Conservation (phyloP, 2,888 invertebrate species). For the Ommatoiulus sabulosus region DNA sequence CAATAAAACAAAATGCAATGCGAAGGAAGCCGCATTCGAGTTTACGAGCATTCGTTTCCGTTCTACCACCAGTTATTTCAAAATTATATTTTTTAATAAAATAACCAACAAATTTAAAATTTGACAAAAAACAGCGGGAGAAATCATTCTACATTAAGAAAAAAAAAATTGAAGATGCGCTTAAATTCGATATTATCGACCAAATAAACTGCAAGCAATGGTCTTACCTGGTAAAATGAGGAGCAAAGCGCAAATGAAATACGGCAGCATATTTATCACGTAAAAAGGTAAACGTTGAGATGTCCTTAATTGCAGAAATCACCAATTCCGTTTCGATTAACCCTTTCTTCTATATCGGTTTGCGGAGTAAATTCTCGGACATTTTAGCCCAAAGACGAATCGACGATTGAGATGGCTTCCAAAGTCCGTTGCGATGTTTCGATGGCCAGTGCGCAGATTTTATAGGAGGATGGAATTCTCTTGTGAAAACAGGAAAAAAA, state of each 20-base stretch:
- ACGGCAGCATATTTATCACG: not conserved
- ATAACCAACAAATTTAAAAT: no score
- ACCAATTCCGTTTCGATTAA: not conserved
- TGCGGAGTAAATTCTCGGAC: not conserved
- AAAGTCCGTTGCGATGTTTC: no score
- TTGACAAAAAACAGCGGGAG: no score
- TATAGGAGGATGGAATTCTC: not conserved
- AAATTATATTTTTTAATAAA: no score
- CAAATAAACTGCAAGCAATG: no score
- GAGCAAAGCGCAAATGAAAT: not conserved
- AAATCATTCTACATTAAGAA: no score
- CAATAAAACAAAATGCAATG: no score
- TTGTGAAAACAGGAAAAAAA: not conserved
- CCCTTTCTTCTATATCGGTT: constrained; percentile 5
- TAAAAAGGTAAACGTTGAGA: not conserved
- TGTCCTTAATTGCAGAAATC: not conserved
- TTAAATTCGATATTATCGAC: no score
- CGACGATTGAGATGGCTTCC: not conserved
- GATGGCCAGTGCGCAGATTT: not conserved
- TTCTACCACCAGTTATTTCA: no score
- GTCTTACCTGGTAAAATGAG: not conserved
- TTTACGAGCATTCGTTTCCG: no score
- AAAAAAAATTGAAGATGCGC: no score
- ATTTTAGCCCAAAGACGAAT: not conserved
- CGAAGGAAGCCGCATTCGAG: no score